Base-by-base conservation (phyloP, 1,140 invertebrate genomes). In the Drosophila sulfurigaster region DNA sequence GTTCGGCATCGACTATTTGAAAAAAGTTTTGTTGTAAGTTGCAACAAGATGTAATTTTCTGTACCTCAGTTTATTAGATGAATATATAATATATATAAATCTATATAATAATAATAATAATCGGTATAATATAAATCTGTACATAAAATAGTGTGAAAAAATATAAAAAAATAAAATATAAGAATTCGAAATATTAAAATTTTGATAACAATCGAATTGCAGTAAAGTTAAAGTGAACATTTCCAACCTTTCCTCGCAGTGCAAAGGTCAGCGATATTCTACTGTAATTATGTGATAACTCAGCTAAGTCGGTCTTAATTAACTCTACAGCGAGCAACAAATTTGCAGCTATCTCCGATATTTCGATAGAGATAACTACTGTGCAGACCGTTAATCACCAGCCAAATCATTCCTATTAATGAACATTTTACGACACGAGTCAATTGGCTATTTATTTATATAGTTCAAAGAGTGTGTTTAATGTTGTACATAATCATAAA, bases 271-370 rank as follows among this genome's bases (percentile, higher is more conserved):
- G 28, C 30, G 15, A 54, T 8, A 54, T 15, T 48, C 7, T 15
- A 48, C 7, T 48, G 32, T 54, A 35, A 54, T 32, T 15, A n/a
- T 49, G 7, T 28, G 48, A 49, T 49, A 49, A 49, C 11, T 49
- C 20, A 49, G 8, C 11, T 52, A 52, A 52, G 11, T 52, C 25
- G 5, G 25, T 28, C 48, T 51, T 52, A 52, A 32, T 54, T 54
- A 32, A 54, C n/a, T 3, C 3, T 54, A 8, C 28, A 52, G 28
- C 5, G 2, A 49, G 32, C 32, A 49, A 8, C 11, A 8, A 52
- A 52, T 28, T 32, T 30, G 13, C 28, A 35, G 6, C 15, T 54
- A 54, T 54, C 51, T 35, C 8, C 35, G 8, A 13, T n/a, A 54
- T 54, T 52, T 52, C 10, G 2, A 16, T 54, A 15, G 7, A 13